These are phyloP conservation scores for Arrhopalites spinosus DNA, from an alignment of 2,888 invertebrate genomes.

Conservation along the genomic window DNA sequence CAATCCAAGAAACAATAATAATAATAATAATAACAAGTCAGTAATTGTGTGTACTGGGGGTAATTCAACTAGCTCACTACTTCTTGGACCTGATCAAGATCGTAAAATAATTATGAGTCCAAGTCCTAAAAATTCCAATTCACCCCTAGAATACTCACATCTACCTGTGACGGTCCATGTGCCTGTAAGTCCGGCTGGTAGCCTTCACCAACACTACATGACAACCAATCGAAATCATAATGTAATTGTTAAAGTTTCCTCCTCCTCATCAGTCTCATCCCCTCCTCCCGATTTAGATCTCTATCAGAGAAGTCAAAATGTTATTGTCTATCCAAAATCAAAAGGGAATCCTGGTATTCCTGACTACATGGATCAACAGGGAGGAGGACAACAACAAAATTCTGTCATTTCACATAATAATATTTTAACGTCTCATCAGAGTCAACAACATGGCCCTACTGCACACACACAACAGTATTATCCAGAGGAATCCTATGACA, in stretches of 20 bases:
- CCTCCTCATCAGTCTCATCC: conserved; percentile 40
- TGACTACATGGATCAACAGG: conserved; percentile 18
- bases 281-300: conserved; percentile 44
- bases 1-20: conserved; percentile 15
- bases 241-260: conserved; percentile 52
- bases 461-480: conserved; percentile 48
- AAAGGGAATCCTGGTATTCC: conserved; percentile 34
- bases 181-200: conserved; percentile 39
- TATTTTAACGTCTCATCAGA: conserved; percentile 45
- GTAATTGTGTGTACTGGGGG: conserved; percentile 52
- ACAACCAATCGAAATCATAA: conserved; percentile 35
- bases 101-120: conserved; percentile 55
- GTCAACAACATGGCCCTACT: conserved; percentile 21
- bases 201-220: conserved; percentile 34
- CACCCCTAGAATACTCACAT: conserved; percentile 41
- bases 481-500: conserved; percentile 42
- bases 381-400: neutral
- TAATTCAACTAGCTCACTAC: conserved; percentile 32
- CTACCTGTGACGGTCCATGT: conserved; percentile 52
- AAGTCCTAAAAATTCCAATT: conserved; percentile 46
- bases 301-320: conserved; percentile 49
- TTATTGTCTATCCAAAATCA: conserved; percentile 55
- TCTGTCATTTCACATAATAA: conserved; percentile 30
- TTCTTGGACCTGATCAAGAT: conserved; percentile 38
- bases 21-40: conserved; percentile 44